phyloP scores from a whole-genome alignment of 2,888 invertebrate genomes.

The Melieria picta region DNA sequence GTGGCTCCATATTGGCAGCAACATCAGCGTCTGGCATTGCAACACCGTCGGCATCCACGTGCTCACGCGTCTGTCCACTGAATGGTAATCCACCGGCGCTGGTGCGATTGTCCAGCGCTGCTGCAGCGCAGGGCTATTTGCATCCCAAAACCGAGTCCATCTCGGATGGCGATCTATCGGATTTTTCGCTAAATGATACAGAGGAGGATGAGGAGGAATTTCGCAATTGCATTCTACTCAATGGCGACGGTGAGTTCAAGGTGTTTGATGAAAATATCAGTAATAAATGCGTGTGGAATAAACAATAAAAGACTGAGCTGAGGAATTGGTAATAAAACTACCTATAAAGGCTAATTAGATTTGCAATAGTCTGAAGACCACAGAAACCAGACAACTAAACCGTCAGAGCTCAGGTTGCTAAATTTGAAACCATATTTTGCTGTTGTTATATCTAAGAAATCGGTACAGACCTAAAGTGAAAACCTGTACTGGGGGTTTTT shows the following conservation, averaged over 20 bases:
- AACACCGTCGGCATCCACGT: slow-evolving; percentile 40
- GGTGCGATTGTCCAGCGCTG: slow-evolving; percentile 19
- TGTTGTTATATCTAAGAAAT: too few species aligned
- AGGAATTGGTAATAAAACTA: too few species aligned
- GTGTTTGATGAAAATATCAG: slow-evolving; percentile 29
- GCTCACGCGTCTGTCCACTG: slow-evolving; percentile 3
- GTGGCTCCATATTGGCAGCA: background rate
- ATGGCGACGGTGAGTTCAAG: slow-evolving; percentile 42
- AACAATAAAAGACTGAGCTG: too few species aligned
- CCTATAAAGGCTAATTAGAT: too few species aligned
- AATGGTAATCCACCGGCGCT: slow-evolving; percentile 41
- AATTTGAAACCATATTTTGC: too few species aligned
- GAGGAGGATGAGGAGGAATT: slow-evolving; percentile 75
- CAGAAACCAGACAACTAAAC: too few species aligned
- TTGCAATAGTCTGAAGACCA: too few species aligned
- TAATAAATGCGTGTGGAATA: too few species aligned
- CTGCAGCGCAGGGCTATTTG: slow-evolving; percentile 23
- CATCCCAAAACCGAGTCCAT: slow-evolving; percentile 61
- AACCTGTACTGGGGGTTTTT: too few species aligned
- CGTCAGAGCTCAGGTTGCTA: too few species aligned
- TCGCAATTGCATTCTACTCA: slow-evolving; percentile 50
- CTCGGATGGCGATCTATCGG: slow-evolving; percentile 67
- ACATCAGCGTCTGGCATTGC: slow-evolving; percentile 38
- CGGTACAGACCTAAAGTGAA: too few species aligned
- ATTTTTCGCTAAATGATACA: slow-evolving; percentile 81